These are phyloP conservation scores for Numenius arquata DNA, from an alignment of 2,113 vertebrate species.

Conservation along the genomic window DNA sequence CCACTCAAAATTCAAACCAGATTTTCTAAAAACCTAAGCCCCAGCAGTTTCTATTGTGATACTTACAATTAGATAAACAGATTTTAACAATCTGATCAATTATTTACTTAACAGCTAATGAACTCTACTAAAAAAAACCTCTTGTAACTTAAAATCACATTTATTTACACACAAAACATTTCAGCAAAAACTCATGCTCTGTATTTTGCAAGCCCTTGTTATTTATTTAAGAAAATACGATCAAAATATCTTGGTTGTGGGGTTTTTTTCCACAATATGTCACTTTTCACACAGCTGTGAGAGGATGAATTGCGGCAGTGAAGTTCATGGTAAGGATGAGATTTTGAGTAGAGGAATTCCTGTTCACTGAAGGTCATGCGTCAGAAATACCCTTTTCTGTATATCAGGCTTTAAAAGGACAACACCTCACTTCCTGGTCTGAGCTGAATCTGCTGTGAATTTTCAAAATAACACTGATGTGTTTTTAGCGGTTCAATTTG, in stretches of 20 bases:
- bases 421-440: conserved; percentile 70
- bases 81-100: not conserved
- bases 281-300: conserved; percentile 49
- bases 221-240: conserved; percentile 21
- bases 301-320: not conserved
- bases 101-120: not conserved
- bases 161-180: not conserved
- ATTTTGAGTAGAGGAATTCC: conserved; percentile 49
- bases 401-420: conserved; percentile 63
- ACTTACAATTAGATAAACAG: not conserved
- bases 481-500: not conserved
- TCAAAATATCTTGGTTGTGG: not conserved
- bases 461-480: conserved; percentile 52
- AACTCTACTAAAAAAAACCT: not conserved
- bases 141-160: not conserved
- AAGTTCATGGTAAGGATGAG: conserved; percentile 50
- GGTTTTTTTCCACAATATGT: not conserved
- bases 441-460: conserved; percentile 24
- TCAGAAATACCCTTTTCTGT: conserved; percentile 75
- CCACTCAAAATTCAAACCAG: conserved; percentile 45
- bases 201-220: not conserved
- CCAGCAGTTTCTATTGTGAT: not conserved
- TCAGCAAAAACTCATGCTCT: not conserved
- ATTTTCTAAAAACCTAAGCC: not conserved
- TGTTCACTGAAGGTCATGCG: conserved; percentile 64